Base-by-base conservation (phyloP, 2,113 vertebrate genomes). In the Morone chrysops region DNA sequence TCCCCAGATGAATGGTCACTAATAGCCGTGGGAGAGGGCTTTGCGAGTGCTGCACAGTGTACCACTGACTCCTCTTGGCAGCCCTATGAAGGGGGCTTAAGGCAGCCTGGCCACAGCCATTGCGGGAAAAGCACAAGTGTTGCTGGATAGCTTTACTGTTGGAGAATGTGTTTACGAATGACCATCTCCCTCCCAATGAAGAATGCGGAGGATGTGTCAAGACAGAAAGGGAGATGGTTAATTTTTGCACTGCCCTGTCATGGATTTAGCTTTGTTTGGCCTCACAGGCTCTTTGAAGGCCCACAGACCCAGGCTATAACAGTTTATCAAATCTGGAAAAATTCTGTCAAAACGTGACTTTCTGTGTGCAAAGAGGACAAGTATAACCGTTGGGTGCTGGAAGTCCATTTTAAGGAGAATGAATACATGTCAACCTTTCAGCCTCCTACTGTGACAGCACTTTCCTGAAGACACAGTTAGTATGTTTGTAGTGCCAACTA, bases 1-100 rank as follows among this genome's bases (percentile, higher is more conserved):
- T 95, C 96, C 94, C 91, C 94, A 94, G 90, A 87, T 95, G 94
- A 95, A 95, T 92, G 94, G 94, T 95, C 94, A 92, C 61, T 94
- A 95, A 94, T 91, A 96, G 95, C 96, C 90, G 87, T 96, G 96
- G 95, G 95, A 97, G 96, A 96, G 93, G 94, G 93, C 95, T 96
- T 96, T 95, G 93, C 93, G 84, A 90, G 90, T 88, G 83, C 93
- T 95, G 85, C 83, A 65, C 57, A 45, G 94, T 77, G 85, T 93
- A 92, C 95, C 95, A 90, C 95, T 95, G 94, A 95, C 90, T 94
- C 95, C 92, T 91, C 91, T 95, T 96, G 95, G 95, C 96, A 97
- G 94, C 92, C 91, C 87, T 80, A 66, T 78, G 93, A 91, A 95
- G 92, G 89, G 95, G 94, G 94, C 89, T 88, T 95, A 90, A 94